Percentiles rank a stretch among this genome's conserved stretches.
Conservation (phyloP, 2,797 vertebrate species). For the Oryzias dopingdopingensis region DNA sequence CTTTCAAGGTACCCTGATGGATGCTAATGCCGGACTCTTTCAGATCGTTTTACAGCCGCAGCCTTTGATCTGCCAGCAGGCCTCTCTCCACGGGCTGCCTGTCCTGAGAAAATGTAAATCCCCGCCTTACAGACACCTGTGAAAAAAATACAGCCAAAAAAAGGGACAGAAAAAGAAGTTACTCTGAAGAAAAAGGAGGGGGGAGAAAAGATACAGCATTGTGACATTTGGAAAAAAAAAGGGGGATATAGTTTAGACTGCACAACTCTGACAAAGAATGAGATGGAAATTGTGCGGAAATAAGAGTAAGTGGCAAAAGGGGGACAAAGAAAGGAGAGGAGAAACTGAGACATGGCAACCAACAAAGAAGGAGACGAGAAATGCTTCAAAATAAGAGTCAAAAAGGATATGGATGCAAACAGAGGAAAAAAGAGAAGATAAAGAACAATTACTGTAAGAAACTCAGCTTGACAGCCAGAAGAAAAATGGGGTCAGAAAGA, state of each 20-base stretch:
- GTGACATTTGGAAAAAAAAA: conserved; percentile 62
- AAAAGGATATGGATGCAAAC: conserved; percentile 36
- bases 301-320: conserved; percentile 57
- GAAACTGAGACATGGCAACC: conserved; percentile 64
- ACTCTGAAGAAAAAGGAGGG: conserved; percentile 57
- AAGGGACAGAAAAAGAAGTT: conserved; percentile 65
- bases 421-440: conserved; percentile 33
- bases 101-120: conserved; percentile 79
- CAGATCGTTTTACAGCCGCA: conserved; percentile 86
- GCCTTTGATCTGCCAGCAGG: conserved; percentile 89
- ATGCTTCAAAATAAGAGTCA: conserved; percentile 51
- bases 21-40: conserved; percentile 87
- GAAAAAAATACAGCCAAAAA: conserved; percentile 71
- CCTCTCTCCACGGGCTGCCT: conserved; percentile 77
- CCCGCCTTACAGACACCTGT: conserved; percentile 79
- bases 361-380: conserved; percentile 65
- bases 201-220: conserved; percentile 70
- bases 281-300: conserved; percentile 68
- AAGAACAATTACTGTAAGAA: conserved; percentile 57
- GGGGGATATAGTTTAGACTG: conserved; percentile 63
- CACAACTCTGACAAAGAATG: conserved; percentile 53
- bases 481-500: conserved; percentile 45
- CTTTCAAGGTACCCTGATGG: conserved; percentile 90
- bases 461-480: conserved; percentile 57
- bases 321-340: conserved; percentile 58